Evolutionary conservation across 2,113 vertebrate genomes (phyloP).

Genomic region (Actenoides hombroni): DNA sequence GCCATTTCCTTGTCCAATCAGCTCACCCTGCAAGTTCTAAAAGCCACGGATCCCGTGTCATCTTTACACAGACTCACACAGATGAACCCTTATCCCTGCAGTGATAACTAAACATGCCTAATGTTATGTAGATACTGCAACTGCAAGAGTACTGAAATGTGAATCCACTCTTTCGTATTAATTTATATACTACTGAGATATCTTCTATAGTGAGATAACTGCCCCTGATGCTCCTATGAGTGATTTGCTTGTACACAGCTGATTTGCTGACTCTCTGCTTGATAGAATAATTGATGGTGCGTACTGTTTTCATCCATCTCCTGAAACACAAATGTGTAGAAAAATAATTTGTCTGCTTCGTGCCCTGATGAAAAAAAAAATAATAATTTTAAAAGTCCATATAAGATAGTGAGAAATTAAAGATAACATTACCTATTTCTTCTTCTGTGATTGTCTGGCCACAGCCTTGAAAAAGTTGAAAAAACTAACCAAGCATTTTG

Average conservation of each 20-base stretch:
- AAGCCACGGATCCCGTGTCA: background rate
- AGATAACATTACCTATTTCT: background rate
- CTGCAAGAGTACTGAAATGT: background rate
- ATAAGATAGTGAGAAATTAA: slow-evolving; percentile 4
- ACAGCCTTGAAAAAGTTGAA: background rate
- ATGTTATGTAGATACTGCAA: background rate
- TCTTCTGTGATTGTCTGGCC: background rate
- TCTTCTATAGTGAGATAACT: background rate
- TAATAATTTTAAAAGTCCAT: background rate
- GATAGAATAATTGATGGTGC: background rate
- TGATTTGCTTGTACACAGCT: background rate
- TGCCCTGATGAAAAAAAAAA: background rate
- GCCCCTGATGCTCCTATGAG: background rate
- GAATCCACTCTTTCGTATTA: background rate
- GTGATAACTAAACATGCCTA: background rate
- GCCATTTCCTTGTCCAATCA: background rate
- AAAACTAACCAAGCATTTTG: background rate
- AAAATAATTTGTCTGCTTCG: background rate
- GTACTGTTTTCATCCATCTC: background rate
- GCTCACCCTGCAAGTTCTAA: background rate
- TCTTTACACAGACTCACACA: background rate
- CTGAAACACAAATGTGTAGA: background rate
- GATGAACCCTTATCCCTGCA: background rate
- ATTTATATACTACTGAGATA: background rate
- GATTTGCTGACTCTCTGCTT: background rate